Base-by-base conservation (phyloP, 2,888 invertebrate species). In the Mythimna ferrago region DNA sequence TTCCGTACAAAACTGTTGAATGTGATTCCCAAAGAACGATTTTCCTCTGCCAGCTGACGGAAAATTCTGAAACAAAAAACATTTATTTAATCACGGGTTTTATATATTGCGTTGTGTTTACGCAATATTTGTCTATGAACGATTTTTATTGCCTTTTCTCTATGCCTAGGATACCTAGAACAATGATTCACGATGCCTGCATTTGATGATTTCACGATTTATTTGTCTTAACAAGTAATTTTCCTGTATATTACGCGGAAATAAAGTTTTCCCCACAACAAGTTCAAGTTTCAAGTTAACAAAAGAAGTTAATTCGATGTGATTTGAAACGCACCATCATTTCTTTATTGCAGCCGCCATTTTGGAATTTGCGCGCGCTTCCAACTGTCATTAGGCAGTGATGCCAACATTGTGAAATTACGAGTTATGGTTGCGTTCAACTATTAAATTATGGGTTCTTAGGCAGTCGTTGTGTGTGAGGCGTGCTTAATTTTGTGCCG, bases 321-420 rank as follows among this genome's bases (percentile, higher is more conserved):
- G 92, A 94, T 94, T 95, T 88, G 94, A 87, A 92, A 92, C 94
- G 94, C 94, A 89, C 91, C 92, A 93, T 93, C 92, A 93, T 94
- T 94, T 93, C 87, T 88, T 89, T 90, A 92, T 92, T 92, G 88
- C 90, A 87, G 81, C 92, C 86, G 93, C 94, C 95, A 95, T 95
- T 92, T 95, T 95, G 92, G 92, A 93, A 92, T 95, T 93, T 91
- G 90, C 91, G 92, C 89, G 90, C 88, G 88, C 89, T 89, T 86
- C 89, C 89, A 89, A 91, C 94, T 94, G 95, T 95, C 95, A 95
- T 95, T 95, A 95, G 92, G 90, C 93, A 93, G 93, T 92, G 94
- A 92, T 94, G 94, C 94, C 94, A 95, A 94, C 94, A 92, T 95
- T 89, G 89, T 88, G 89, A 95, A 95, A 95, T 95, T 94, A 93